Evolutionary conservation across 2,888 invertebrate species (phyloP).

Genomic region (Hirtodrosophila duncani): DNA sequence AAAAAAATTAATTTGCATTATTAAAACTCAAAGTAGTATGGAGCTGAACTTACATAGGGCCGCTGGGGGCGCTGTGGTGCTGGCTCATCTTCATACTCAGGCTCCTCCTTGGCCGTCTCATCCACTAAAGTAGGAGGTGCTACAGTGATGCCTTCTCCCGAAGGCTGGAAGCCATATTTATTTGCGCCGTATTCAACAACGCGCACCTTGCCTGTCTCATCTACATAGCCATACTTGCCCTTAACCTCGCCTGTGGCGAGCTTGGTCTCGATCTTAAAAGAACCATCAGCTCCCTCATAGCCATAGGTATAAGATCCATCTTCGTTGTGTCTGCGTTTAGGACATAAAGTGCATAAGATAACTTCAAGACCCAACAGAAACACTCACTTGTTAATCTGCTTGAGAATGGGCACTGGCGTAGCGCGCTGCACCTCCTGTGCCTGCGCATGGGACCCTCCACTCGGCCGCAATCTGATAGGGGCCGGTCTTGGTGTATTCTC

Average conservation of each 20-base stretch:
- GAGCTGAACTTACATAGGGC: slow-evolving; percentile 66
- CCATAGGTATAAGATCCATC: slow-evolving; percentile 95
- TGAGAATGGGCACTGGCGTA: slow-evolving; percentile 87
- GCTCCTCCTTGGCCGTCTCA: slow-evolving; percentile 78
- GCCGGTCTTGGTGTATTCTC: slow-evolving; percentile 72
- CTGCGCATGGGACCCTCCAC: slow-evolving; percentile 48
- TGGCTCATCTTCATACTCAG: slow-evolving; percentile 78
- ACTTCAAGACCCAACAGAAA: neutral
- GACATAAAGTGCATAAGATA: neutral
- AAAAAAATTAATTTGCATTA: slow-evolving; percentile 3
- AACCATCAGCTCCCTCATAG: slow-evolving; percentile 92
- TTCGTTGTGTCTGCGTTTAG: slow-evolving; percentile 85
- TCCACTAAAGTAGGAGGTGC: slow-evolving; percentile 81
- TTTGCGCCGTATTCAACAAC: slow-evolving; percentile 94
- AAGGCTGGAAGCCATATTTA: slow-evolving; percentile 91
- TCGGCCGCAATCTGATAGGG: slow-evolving; percentile 72
- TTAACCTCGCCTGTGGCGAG: slow-evolving; percentile 88
- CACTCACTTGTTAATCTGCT: slow-evolving; percentile 89
- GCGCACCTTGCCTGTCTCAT: slow-evolving; percentile 88
- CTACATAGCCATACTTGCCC: slow-evolving; percentile 94
- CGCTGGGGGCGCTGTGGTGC: slow-evolving; percentile 65
- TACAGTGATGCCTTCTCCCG: slow-evolving; percentile 92
- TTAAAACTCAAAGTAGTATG: neutral
- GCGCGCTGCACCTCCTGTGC: slow-evolving; percentile 71
- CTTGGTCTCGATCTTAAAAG: slow-evolving; percentile 94